phyloP scores from a whole-genome alignment of 2,113 vertebrate genomes.

The Elephas maximus region DNA sequence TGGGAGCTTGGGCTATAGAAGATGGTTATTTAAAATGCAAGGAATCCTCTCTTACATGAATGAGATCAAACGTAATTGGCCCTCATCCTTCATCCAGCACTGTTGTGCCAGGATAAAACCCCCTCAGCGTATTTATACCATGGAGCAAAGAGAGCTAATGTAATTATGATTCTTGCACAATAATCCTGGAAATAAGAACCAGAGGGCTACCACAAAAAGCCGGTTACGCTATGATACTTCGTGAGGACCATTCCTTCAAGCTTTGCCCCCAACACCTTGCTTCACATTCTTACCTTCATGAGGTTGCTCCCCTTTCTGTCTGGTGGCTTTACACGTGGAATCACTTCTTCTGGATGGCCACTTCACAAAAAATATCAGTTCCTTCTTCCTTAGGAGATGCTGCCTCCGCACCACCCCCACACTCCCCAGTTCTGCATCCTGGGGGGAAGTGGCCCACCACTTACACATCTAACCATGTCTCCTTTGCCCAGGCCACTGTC shows the following conservation, averaged over 20 bases:
- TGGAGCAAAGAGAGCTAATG: background rate
- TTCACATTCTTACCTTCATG: background rate
- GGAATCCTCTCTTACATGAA: background rate
- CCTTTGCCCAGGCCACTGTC: background rate
- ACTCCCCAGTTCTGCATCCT: background rate
- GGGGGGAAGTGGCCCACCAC: background rate
- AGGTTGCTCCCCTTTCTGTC: background rate
- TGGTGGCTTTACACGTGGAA: background rate
- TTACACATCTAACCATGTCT: background rate
- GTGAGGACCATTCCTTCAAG: background rate
- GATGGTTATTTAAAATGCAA: background rate
- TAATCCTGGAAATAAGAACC: background rate
- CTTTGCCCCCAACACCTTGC: background rate
- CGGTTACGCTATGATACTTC: background rate
- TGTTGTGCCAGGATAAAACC: background rate
- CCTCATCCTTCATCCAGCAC: background rate
- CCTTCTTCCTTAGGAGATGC: background rate
- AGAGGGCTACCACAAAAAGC: background rate
- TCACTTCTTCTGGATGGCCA: background rate
- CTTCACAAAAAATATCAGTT: background rate
- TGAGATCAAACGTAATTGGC: background rate
- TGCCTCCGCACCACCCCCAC: background rate
- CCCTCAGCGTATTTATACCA: background rate
- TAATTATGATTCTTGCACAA: background rate
- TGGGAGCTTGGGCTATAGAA: background rate